Evolutionary conservation across 2,113 vertebrate species (phyloP), one percentile per base, ranked within the genome.

Genomic region (Mandrillus leucophaeus): DNA sequence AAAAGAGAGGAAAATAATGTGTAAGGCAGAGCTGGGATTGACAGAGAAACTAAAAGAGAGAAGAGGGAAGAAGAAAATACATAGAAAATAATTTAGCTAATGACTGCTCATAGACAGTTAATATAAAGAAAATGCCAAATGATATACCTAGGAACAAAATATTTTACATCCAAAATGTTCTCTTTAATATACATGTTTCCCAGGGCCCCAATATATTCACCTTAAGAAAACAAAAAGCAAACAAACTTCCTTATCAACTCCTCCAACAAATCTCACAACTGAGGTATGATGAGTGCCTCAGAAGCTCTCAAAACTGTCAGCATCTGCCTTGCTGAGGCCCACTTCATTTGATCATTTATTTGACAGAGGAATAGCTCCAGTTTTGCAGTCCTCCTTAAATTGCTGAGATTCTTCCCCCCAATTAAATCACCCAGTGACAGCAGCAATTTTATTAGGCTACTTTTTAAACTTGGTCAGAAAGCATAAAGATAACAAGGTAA

Each of bases 381-480:
- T 96, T 97, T 90, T 93, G 61, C 93, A 94, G 96, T 98, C 98
- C 97, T 96, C 72, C 80, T 98, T 97, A 97, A 98, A 76, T 96
- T 98, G 95, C 97, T 92, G 88, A 98, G 81, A 83, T 95, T 97
- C 55, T 43, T 4, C 2, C 38, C 79, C 90, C 86, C 97, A 98
- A 97, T 98, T 98, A 98, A 98, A 98, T 98, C 97, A 98, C 48
- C 38, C 93, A 93, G 92, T 97, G 97, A 98, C 98, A 98, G 97
- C 94, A 94, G 88, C 97, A 97, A 95, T 98, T 98, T 97, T 98
- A 70, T 96, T 96, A 96, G 78, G 48, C 85, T 97, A 96, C 96
- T 97, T 94, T 98, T 81, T 98, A 95, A 95, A 97, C 97, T 95
- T 55, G 48, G 93, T 98, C 90, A 97, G 84, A 97, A 98, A 85